Evolutionary conservation across 2,113 vertebrate species (phyloP).

Genomic region (Vidua chalybeata): DNA sequence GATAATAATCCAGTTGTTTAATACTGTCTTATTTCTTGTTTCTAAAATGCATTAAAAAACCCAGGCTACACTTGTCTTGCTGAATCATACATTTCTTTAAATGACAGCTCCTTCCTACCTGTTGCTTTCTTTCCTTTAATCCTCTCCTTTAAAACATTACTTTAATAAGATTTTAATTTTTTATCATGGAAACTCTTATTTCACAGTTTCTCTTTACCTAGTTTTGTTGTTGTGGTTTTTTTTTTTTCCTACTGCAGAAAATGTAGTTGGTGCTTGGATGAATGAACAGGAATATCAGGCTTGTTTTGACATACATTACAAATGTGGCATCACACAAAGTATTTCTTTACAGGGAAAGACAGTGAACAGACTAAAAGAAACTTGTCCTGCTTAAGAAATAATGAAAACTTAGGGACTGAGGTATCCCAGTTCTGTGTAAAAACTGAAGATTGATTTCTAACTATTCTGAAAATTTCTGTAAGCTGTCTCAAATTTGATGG

Average conservation of each 20-base stretch:
- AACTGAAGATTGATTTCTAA: conserved; percentile 40
- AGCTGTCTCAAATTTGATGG: background rate
- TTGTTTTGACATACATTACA: conserved; percentile 30
- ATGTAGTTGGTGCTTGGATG: background rate
- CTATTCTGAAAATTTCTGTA: background rate
- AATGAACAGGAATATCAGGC: conserved; percentile 29
- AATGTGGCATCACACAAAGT: conserved; percentile 22
- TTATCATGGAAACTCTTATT: background rate
- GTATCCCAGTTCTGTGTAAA: background rate
- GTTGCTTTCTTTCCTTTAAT: background rate
- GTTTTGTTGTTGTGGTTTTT: background rate
- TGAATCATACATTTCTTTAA: background rate
- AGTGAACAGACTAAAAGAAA: background rate
- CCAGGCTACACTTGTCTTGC: background rate
- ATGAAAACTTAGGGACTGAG: conserved; percentile 41
- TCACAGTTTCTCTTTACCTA: background rate
- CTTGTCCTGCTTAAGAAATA: background rate
- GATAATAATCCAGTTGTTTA: background rate
- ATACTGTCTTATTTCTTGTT: background rate
- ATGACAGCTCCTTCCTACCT: background rate
- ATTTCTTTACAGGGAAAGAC: conserved; percentile 9
- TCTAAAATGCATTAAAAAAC: background rate
- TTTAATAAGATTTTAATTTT: background rate
- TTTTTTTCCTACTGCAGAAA: background rate
- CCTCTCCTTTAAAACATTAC: background rate